These are phyloP conservation scores for Lipotes vexillifer DNA, from an alignment of 2,113 vertebrate genomes.

Conservation along the genomic window DNA sequence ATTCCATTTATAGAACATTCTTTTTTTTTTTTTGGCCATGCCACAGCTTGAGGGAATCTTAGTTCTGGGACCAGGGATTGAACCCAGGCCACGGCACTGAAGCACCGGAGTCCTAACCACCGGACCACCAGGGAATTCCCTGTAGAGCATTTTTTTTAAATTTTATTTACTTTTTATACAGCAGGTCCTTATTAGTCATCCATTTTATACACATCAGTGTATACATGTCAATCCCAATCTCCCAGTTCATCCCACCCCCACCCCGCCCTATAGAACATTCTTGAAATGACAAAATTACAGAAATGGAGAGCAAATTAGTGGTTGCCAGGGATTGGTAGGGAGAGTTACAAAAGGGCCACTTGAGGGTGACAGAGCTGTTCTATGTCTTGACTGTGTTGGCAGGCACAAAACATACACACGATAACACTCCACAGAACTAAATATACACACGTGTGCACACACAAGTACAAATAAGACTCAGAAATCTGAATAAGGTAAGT, in stretches of 20 bases:
- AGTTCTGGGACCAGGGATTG: too few species aligned
- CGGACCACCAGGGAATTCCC: not conserved
- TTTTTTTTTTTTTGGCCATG: too few species aligned
- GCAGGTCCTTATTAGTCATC: too few species aligned
- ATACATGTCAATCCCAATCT: too few species aligned
- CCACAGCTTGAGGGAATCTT: too few species aligned
- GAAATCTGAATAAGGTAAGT: not conserved
- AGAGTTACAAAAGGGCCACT: not conserved
- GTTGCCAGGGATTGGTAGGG: not conserved
- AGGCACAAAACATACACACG: not conserved
- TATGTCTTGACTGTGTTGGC: not conserved
- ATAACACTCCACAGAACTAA: not conserved
- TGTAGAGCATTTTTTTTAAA: not conserved
- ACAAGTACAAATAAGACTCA: not conserved
- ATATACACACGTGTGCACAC: not conserved
- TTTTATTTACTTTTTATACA: too few species aligned
- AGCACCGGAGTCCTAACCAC: not conserved
- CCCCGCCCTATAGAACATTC: not conserved
- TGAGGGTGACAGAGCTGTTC: not conserved
- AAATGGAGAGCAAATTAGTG: not conserved
- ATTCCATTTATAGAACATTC: not conserved
- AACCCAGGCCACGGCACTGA: not conserved
- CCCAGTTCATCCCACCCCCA: too few species aligned
- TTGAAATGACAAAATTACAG: not conserved
- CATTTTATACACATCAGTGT: too few species aligned